Evolutionary conservation across 1,140 invertebrate species (phyloP), one percentile per base, ranked within the genome.

Genomic region (Tetranychus urticae): DNA sequence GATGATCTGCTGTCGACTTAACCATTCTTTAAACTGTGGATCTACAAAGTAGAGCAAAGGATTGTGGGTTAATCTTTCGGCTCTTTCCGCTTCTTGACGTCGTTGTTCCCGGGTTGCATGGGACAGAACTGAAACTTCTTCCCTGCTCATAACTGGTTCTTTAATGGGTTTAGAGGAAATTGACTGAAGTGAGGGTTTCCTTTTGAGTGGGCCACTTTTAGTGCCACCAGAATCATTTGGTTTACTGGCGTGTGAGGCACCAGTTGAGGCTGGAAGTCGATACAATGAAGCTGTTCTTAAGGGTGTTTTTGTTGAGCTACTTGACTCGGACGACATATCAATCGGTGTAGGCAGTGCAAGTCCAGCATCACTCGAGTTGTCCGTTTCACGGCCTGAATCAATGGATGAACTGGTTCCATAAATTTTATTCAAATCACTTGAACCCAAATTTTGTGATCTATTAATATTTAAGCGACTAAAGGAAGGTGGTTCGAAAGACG

Each of bases 171-270:
- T 68, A 60, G 81, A 81, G 63, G 82, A 85, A 69, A 84, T 85
- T 73, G 97, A 91, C 31, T 93, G 93, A 74, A 98, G 77, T 68
- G 90, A 88, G 77, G 92, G 90, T 77, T 94, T 91, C 67, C 88
- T 65, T 48, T 59, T 64, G 35, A 66, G 42, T 33, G 42, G 34
- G 5, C 55, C 55, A 56, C 34, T 23, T 12, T n/a, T 8, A 56
- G 31, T 34, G 6, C 33, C 37, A 31, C 52, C 36, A 36, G 14
- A 14, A 34, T 0, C 23, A 6, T 31, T 23, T 31, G n/a, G 7
- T 88, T 86, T 54, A 88, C 77, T 61, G 77, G 81, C 66, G 84
- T 77, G 70, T 88, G 84, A 13, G 6, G n/a, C 34, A 14, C 14
- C 33, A 13, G 35, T 47, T 10, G 33, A 8, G 10, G 60, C 33